Conservation (phyloP, 1,140 invertebrate species). For the Drosophila ogumai region DNA sequence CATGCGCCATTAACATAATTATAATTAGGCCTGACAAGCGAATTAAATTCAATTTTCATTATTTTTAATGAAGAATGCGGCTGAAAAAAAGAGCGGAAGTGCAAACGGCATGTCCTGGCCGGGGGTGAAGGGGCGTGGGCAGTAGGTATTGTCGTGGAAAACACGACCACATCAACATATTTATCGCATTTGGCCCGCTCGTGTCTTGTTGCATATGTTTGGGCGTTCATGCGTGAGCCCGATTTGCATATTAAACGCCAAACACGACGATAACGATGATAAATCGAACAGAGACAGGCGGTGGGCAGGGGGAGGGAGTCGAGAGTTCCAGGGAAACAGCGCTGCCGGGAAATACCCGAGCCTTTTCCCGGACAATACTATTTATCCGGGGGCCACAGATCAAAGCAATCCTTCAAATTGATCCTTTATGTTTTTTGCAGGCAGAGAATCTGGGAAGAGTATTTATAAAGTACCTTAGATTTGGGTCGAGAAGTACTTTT, state of each 20-base stretch:
- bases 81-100: slow-evolving; percentile 6
- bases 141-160: slow-evolving; percentile 11
- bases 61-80: slow-evolving; percentile 59
- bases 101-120: neutral
- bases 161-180: slow-evolving; percentile 47
- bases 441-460: neutral
- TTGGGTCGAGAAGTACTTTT: no score
- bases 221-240: slow-evolving; percentile 64
- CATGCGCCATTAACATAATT: slow-evolving; percentile 70
- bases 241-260: slow-evolving; percentile 64
- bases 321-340: neutral
- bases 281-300: slow-evolving; percentile 43
- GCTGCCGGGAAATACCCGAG: neutral
- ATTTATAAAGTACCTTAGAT: no score
- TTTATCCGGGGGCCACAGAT: neutral
- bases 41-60: slow-evolving; percentile 74
- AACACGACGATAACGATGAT: slow-evolving; percentile 60
- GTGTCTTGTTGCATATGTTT: slow-evolving; percentile 69
- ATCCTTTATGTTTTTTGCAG: neutral
- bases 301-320: neutral
- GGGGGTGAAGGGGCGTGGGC: neutral
- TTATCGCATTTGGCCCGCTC: slow-evolving; percentile 50
- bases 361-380: neutral
- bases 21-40: slow-evolving; percentile 72
- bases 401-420: neutral